Evolutionary conservation across 1,140 invertebrate genomes (phyloP), one percentile per base, ranked within the genome.

Genomic region (Campoletis sonorensis): DNA sequence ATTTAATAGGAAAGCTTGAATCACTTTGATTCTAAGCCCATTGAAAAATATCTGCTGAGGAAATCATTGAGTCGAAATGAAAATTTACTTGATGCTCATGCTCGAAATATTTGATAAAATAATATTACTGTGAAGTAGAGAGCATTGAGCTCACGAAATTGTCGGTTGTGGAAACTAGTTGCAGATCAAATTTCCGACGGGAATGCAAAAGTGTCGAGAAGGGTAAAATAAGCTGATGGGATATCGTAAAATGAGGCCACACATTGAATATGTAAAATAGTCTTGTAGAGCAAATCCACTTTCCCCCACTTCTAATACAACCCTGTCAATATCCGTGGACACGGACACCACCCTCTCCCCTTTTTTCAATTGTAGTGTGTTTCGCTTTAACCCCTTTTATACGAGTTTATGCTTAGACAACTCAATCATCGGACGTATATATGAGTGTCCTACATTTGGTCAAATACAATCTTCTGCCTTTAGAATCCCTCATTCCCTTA

Each of bases 201-300:
- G 10, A 26, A 10, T 26, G 23, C 8, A 15, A 26, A 26, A 64
- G 23, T 23, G 21, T 64, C n/a, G 61, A 64, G n/a, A 7, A 10
- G 21, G 61, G 4, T 64, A 26, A 64, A 64, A 64, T 64, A 64
- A 64, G 61, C n/a, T n/a, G 21, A 23, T 64, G 23, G n/a, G 61
- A 33, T 37, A 73, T 51, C 33, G 23, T 30, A 76, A 79, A 79
- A 71, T 23, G 71, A 54, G 58, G 73, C 37, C 64, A 49, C 61
- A 37, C 70, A 37, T 70, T 78, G 80, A 81, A 78, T 81, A 81
- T 81, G 73, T 70, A 81, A 68, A 81, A 51, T 33, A 51, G 1
- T 58, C 54, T 30, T 21, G 71, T 54, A 54, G n/a, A 64, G n/a
- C 61, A 10, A 64, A 79, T 71, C 15, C 40, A 26, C 23, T 64